Evolutionary conservation across 1,140 invertebrate genomes (phyloP).

Genomic region (Latrodectus geometricus): DNA sequence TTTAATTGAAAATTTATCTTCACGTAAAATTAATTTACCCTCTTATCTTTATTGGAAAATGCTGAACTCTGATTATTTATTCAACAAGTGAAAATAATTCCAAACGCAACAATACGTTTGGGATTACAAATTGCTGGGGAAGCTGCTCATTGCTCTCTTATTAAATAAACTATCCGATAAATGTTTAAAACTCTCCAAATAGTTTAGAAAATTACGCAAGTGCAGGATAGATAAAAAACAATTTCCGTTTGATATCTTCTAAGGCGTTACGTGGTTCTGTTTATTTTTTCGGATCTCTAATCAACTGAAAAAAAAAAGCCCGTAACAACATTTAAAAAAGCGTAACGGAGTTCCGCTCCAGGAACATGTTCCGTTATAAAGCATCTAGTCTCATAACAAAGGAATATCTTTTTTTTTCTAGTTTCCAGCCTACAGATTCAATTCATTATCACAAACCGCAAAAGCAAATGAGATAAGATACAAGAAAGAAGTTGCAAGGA

Average conservation of each 20-base stretch:
- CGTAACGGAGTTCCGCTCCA: not conserved
- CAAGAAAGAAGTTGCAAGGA: slow-evolving; percentile 11
- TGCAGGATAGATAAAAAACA: slow-evolving; percentile 5
- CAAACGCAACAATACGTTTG: not conserved
- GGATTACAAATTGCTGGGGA: not conserved
- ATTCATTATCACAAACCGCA: slow-evolving; percentile 38
- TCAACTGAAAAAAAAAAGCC: slow-evolving; percentile 14
- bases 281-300: not conserved
- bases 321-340: not conserved
- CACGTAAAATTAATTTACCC: not conserved
- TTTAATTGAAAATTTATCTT: too few relatives aligned
- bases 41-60: not conserved
- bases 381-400: not conserved
- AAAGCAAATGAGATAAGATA: slow-evolving; percentile 6
- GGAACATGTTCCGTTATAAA: not conserved
- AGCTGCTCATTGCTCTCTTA: not conserved
- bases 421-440: slow-evolving; percentile 28
- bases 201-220: slow-evolving; percentile 22
- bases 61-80: not conserved
- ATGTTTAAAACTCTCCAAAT: slow-evolving; percentile 24
- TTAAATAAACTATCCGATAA: not conserved
- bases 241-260: slow-evolving; percentile 14
- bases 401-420: slow-evolving; percentile 20
- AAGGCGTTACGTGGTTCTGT: not conserved
- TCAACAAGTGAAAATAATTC: not conserved